A percentile compares a stretch with the other conserved stretches of the same genome.
These are phyloP conservation scores for Callocephalon fimbriatum DNA, from an alignment of 2,113 vertebrate genomes.

Conservation along the genomic window DNA sequence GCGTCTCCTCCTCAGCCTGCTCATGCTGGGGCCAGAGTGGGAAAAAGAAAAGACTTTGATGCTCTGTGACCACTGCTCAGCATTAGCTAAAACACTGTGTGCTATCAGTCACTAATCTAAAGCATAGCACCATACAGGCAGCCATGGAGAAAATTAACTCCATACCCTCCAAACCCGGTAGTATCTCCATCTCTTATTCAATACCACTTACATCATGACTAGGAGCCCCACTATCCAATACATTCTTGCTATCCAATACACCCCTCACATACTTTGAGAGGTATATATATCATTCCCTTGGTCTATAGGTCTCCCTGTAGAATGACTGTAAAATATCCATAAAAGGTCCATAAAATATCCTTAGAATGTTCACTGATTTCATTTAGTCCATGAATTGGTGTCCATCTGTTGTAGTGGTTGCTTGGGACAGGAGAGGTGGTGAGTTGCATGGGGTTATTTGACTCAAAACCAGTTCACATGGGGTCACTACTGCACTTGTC, in stretches of 20 bases:
- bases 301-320: not conserved
- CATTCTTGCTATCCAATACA: not conserved
- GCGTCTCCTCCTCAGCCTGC: not conserved
- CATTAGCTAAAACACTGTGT: not conserved
- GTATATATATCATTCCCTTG: not conserved
- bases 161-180: not conserved
- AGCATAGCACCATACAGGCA: not conserved
- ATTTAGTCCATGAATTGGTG: not conserved
- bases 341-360: not conserved
- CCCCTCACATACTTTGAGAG: not conserved
- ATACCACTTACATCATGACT: not conserved
- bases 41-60: not conserved
- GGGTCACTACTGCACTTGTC: not conserved
- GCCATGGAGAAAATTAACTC: not conserved
- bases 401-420: rapidly evolving
- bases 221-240: not conserved
- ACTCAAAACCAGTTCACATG: not conserved
- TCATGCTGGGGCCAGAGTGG: not conserved
- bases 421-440: not conserved
- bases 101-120: not conserved
- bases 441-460: not conserved
- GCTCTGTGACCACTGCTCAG: not conserved
- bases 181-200: not conserved
- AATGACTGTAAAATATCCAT: not conserved
- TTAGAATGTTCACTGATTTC: not conserved